Evolutionary conservation across 2,797 vertebrate species (phyloP), one percentile per base, ranked within the genome.

Genomic region (Pteropus rufus): DNA sequence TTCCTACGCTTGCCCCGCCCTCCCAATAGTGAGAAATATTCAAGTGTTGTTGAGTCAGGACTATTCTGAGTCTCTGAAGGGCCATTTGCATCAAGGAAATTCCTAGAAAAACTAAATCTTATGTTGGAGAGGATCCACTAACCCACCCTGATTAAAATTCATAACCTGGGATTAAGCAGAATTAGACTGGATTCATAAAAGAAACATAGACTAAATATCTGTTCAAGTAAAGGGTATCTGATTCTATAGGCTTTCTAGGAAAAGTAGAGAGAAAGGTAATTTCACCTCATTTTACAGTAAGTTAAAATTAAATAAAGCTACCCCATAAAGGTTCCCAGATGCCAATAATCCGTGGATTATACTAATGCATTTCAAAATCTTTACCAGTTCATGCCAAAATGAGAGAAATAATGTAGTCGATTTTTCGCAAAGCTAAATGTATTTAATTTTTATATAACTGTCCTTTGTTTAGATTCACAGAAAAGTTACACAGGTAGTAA

Each of bases 391-490:
- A 67, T 79, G 49, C 2, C 26, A 73, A 97, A 94, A 87, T 82
- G 36, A 90, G 56, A 90, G 90, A 92, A 88, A 14, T 31, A 73
- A 73, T 3, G 12, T 15, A 81, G 52, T 88, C 24, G 36, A 52
- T 79, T 96, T 92, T 70, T 96, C 39, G 89, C 72, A 62, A 83
- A 95, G 9, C 58, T 89, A 82, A 89, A 72, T 52, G 12, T 26
- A 92, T 39, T 82, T 72, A 87, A 77, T 72, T 93, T 89, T 60
- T 76, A 39, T 18, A 64, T 64, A 94, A 91, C 23, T 85, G 9
- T 83, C 19, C 41, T 72, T 73, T 82, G 49, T 67, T 87, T 29
- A 84, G 76, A 72, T n/a, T 58, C 11, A 84, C 18, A 93, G 54
- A 80, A 85, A 89, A 70, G 23, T 92, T 88, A 26, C 23, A 89